phyloP scores from a whole-genome alignment of 2,888 invertebrate genomes.

The Pharmacophagus antenor region DNA sequence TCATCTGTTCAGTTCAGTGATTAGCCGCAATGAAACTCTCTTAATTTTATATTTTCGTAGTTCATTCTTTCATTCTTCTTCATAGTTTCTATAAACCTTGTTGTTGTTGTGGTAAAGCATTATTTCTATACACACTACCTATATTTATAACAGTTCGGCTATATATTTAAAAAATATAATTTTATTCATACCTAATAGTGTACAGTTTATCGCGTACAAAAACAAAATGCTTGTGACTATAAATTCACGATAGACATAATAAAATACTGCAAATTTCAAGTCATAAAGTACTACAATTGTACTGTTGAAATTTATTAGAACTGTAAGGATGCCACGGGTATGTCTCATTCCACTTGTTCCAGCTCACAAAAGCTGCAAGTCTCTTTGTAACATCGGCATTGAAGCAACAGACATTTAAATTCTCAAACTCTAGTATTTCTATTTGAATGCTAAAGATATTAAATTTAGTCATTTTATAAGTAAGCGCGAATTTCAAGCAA shows the following conservation, averaged over 20 bases:
- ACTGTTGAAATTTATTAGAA: neutral
- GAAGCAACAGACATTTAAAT: constrained; percentile 18
- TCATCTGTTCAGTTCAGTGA: too few species aligned
- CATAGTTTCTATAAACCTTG: too few species aligned
- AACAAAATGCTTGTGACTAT: too few species aligned
- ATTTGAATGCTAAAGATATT: constrained; percentile 17
- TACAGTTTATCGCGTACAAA: too few species aligned
- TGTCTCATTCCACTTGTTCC: constrained; percentile 10
- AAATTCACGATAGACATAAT: neutral
- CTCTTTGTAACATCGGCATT: constrained; percentile 17
- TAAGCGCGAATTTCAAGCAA: neutral
- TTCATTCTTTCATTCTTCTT: too few species aligned
- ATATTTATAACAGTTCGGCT: too few species aligned
- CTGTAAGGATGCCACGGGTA: neutral
- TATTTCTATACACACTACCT: too few species aligned
- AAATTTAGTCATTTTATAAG: constrained; percentile 19
- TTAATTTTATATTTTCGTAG: too few species aligned
- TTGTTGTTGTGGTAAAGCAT: too few species aligned
- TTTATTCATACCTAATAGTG: too few species aligned
- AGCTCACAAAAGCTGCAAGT: constrained; percentile 18
- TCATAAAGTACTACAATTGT: neutral
- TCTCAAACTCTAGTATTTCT: constrained; percentile 14
- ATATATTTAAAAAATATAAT: too few species aligned
- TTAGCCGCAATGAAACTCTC: too few species aligned
- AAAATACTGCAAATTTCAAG: neutral